Evolutionary conservation across 2,113 vertebrate species (phyloP).

Genomic region (Cyanoramphus novaezelandiae): DNA sequence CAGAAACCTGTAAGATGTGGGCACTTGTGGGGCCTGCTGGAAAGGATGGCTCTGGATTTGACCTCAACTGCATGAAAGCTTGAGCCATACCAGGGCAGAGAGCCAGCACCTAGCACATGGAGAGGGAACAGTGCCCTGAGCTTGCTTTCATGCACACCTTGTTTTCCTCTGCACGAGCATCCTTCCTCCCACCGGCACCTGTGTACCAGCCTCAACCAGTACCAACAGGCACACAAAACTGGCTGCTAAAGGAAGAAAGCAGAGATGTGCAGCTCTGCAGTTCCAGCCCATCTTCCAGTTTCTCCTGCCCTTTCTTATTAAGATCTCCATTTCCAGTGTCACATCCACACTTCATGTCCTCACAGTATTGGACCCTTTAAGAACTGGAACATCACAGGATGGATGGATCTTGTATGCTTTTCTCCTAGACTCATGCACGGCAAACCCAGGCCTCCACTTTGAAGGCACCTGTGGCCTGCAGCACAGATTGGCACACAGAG

Average conservation of each 20-base stretch:
- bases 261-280: not conserved
- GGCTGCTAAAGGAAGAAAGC: not conserved
- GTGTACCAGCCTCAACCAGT: not conserved
- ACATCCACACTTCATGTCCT: not conserved
- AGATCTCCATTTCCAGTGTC: not conserved
- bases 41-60: not conserved
- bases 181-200: not conserved
- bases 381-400: not conserved
- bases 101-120: not conserved
- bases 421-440: not conserved
- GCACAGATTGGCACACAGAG: not conserved
- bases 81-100: not conserved
- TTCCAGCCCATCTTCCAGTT: not conserved
- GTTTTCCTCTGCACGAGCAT: not conserved
- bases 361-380: rapidly evolving
- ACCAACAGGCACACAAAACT: not conserved
- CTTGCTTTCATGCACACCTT: not conserved
- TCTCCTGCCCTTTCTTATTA: not conserved
- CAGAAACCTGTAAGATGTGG: not conserved
- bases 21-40: not conserved
- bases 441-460: not conserved
- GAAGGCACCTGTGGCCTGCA: not conserved
- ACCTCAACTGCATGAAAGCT: not conserved
- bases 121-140: not conserved
- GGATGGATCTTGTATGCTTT: not conserved